These are phyloP conservation scores for Nasonia longicornis DNA, from an alignment of 1,140 invertebrate genomes.

Conservation along the genomic window DNA sequence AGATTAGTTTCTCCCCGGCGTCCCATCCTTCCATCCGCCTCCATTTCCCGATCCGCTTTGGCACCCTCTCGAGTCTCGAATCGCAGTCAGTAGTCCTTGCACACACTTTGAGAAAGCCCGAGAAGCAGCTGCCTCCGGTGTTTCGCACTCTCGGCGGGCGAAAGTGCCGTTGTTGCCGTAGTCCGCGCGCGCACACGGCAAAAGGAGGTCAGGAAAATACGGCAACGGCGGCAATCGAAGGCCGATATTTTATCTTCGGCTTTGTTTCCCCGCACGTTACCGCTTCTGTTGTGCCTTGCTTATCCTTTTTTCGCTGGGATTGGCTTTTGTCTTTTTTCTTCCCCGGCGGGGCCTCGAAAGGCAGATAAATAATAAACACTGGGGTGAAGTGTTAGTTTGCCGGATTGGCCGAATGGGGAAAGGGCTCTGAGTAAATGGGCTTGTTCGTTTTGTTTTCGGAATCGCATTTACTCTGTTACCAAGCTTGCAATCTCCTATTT, in stretches of 20 bases:
- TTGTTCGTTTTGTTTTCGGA: not conserved
- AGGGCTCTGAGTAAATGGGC: not conserved
- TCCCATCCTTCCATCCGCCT: not conserved
- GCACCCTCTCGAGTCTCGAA: not conserved
- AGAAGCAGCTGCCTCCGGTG: not conserved
- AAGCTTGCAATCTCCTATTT: too few species aligned
- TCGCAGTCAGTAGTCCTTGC: not conserved
- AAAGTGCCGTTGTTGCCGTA: not conserved
- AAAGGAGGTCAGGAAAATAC: slow-evolving; percentile 35
- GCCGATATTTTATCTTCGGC: slow-evolving; percentile 13
- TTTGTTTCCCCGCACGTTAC: slow-evolving; percentile 4
- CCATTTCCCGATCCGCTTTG: slow-evolving; percentile 21
- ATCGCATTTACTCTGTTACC: not conserved
- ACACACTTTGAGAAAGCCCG: not conserved
- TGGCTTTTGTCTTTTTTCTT: slow-evolving; percentile 8
- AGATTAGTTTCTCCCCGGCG: not conserved
- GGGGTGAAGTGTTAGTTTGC: not conserved
- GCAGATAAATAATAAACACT: slow-evolving; percentile 32
- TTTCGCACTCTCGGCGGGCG: slow-evolving; percentile 13
- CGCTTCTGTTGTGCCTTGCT: not conserved
- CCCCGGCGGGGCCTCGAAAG: not conserved
- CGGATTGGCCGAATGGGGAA: not conserved
- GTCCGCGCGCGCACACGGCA: not conserved
- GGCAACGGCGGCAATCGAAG: not conserved
- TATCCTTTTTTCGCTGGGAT: not conserved